Evolutionary conservation across 2,888 invertebrate species (phyloP).

Genomic region (Steromphala cineraria): DNA sequence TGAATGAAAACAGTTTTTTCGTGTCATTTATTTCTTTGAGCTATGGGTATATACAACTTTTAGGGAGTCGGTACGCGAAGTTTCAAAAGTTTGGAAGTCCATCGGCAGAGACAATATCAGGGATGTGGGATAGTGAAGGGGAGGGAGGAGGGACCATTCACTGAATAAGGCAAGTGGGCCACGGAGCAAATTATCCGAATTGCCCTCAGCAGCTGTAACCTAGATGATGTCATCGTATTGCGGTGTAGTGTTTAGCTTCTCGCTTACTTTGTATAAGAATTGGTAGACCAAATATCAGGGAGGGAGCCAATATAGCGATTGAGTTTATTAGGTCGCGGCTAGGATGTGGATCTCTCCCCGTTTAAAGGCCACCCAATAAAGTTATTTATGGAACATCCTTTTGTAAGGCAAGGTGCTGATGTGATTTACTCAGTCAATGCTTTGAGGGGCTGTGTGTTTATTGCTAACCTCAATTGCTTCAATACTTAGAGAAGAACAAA

Average conservation of each 20-base stretch:
- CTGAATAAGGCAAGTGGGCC: constrained; percentile 15
- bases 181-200: constrained; percentile 17
- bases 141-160: constrained; percentile 8
- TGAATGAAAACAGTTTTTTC: constrained; percentile 21
- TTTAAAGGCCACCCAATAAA: constrained; percentile 21
- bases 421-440: constrained; percentile 19
- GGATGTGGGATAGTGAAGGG: constrained; percentile 16
- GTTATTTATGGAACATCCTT: constrained; percentile 21
- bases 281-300: constrained; percentile 21
- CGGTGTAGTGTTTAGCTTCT: constrained; percentile 21
- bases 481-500: constrained; percentile 8
- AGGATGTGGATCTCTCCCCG: neutral
- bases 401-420: constrained; percentile 16
- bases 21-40: neutral
- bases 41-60: neutral
- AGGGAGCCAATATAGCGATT: neutral
- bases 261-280: constrained; percentile 17
- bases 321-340: constrained; percentile 9
- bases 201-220: constrained; percentile 18
- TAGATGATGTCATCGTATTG: constrained; percentile 21
- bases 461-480: neutral
- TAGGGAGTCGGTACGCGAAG: constrained; percentile 27
- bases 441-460: constrained; percentile 14
- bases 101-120: constrained; percentile 7
- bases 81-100: constrained; percentile 31